Evolutionary conservation across 2,888 invertebrate genomes (phyloP), one percentile per base, ranked within the genome.

Genomic region (Nyleta sp.): DNA sequence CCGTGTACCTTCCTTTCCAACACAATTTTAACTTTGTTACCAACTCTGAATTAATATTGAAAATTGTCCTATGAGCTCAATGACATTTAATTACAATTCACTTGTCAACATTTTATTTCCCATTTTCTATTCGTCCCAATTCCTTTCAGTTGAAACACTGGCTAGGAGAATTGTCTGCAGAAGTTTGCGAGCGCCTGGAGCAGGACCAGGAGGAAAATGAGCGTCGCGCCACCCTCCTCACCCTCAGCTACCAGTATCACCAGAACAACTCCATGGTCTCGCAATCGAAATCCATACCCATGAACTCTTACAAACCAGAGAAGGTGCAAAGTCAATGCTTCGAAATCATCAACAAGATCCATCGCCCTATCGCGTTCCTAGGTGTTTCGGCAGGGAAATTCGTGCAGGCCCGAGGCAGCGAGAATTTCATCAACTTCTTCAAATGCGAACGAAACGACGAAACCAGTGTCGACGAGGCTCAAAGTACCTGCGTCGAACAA

Each of bases 171-270:
- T 91, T 99, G 11, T 93, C 95, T 0, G 93, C 93, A 53, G 98
- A 99, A 92, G 94, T 99, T 48, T 93, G 94, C 17, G 97, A 97
- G 86, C 93, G 98, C 62, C 91, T 98, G 20, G 93, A 94, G 42
- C 95, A 95, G 86, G 98, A 98, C 91, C 91, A 93, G 0, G 89
- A 93, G 48, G 95, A 98, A 92, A 97, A 96, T 86, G 95, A 95
- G 85, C 93, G 98, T 57, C 93, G 93, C 31, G 97, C 97, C 0
- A 94, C 95, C 88, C 93, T 95, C 85, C 93, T 98, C 91, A 95
- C 95, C 0, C 93, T 97, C 0, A 95, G 94, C 89, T 95, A 94
- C 85, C 87, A 87, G 3, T 88, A 84, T 71, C 83, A 84, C 76
- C 84, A 87, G n/a, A 84, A 86, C 13, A 83, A 76, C 65, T 83